These are phyloP conservation scores for Collichthys lucidus DNA, from an alignment of 2,113 vertebrate species.

Conservation along the genomic window DNA sequence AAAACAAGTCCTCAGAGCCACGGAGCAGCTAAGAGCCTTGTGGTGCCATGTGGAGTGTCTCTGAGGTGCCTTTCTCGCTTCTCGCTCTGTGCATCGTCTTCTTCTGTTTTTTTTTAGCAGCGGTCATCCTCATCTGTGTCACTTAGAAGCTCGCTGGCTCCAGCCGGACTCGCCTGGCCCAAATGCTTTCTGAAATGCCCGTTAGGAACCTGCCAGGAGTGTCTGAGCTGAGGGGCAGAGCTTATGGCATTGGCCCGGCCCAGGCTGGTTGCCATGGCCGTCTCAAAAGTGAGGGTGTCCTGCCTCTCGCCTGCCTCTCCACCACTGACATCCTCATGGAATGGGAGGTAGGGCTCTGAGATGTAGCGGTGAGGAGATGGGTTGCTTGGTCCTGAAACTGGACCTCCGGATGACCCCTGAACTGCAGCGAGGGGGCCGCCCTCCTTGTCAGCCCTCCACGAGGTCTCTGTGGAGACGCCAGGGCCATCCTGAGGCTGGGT, in stretches of 20 bases:
- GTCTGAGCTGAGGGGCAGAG: conserved; percentile 92
- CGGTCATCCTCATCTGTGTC: conserved; percentile 97
- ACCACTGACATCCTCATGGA: conserved; percentile 88
- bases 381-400: conserved; percentile 77
- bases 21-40: conserved; percentile 37
- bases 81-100: conserved; percentile 13
- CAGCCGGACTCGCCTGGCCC: conserved; percentile 82
- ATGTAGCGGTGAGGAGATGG: conserved; percentile 94
- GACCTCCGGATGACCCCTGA: conserved; percentile 47
- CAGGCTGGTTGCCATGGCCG: conserved; percentile 92
- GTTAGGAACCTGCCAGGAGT: conserved; percentile 96
- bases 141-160: conserved; percentile 89
- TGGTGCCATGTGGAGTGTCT: conserved; percentile 10
- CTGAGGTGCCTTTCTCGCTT: neutral
- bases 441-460: conserved; percentile 79
- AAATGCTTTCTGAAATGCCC: conserved; percentile 93
- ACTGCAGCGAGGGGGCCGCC: conserved; percentile 59
- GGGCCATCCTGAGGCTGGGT: conserved; percentile 69
- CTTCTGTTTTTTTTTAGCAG: conserved; percentile 85
- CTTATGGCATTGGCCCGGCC: conserved; percentile 94
- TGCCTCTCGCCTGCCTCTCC: conserved; percentile 87
- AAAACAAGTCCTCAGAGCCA: conserved; percentile 44
- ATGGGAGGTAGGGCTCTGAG: conserved; percentile 94
- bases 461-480: conserved; percentile 44
- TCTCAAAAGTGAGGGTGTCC: conserved; percentile 97